These are phyloP conservation scores for Steinernema scapterisci DNA, from an alignment of 2,888 invertebrate species.

Conservation along the genomic window DNA sequence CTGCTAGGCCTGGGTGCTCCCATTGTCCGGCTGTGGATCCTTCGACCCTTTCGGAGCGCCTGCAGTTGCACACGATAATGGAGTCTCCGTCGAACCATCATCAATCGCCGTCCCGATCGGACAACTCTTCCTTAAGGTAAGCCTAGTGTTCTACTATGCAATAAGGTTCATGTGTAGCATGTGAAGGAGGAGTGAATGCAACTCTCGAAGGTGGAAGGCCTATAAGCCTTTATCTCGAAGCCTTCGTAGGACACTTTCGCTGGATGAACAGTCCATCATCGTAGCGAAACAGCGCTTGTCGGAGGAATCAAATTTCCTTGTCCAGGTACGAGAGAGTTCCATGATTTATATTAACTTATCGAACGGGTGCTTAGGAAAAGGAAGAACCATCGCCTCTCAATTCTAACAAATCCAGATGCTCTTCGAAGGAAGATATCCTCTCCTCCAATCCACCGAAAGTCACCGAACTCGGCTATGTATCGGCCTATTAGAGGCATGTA, in stretches of 20 bases:
- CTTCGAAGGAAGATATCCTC: neutral
- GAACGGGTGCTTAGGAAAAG: neutral
- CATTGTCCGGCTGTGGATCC: neutral
- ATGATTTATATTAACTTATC: neutral
- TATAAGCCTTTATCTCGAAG: neutral
- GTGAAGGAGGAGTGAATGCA: neutral
- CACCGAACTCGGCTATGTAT: neutral
- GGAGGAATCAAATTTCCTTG: neutral
- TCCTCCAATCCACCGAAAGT: neutral
- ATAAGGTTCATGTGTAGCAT: neutral
- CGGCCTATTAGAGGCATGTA: neutral
- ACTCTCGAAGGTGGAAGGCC: neutral
- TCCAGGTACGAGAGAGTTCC: no score
- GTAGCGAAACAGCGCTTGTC: neutral
- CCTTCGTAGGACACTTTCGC: neutral
- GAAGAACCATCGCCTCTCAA: neutral
- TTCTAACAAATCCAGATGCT: neutral
- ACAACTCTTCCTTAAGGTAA: neutral
- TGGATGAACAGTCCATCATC: conserved; percentile 12
- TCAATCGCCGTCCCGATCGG: neutral
- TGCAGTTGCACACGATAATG: conserved; percentile 5
- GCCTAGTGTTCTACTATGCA: neutral
- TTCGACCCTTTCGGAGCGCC: neutral
- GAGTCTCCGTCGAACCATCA: neutral
- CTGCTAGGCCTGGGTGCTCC: neutral